Base-by-base conservation (phyloP, 92 coral and sea anemone genomes). In the Metridium senile region DNA sequence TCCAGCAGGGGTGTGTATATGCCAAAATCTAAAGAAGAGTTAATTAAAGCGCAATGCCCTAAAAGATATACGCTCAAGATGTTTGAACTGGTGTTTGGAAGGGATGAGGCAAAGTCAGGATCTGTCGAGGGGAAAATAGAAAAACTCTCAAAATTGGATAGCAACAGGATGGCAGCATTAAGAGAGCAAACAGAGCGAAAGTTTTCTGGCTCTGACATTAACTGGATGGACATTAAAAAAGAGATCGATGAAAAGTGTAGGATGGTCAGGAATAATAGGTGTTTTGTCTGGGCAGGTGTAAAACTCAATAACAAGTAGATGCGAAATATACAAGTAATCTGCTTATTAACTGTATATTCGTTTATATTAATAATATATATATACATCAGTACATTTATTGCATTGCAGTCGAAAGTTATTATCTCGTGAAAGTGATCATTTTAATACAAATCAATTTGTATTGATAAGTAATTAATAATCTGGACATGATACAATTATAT, bases 41-140 rank as follows among this genome's bases (percentile, higher is more conserved):
- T 28, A 4, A 34, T 71, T 51, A 33, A 77, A 62, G 47, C 75
- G n/a, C n/a, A 77, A 61, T 53, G 25, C 66, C 85, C 39, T 61
- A 63, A 46, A 39, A 47, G 51, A 18, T 76, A 67, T 26, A 77
- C 77, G 68, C 71, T 82, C 10, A 82, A 82, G 74, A 53, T 75
- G 26, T 82, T 82, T 54, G 82, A 75, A 58, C 76, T 68, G 19
- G 76, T 75, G 1, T 82, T 82, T 26, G 74, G 47, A 75, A 53
- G 82, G 76, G 76, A 82, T 1, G 77, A 82, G 28, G 77, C 77
- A 0, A 26, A 26, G 45, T 11, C 23, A 16, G 62, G 77, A 10
- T 74, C 71, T 25, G 47, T 67, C 10, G 82, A 82, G 23, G 82
- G 87, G 26, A 82, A 82, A 33, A 77, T 71, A 16, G 69, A 68